Percentiles rank a stretch among this genome's conserved stretches.
phyloP scores from a whole-genome alignment of 2,888 invertebrate genomes.

The Drosophila infuscata region DNA sequence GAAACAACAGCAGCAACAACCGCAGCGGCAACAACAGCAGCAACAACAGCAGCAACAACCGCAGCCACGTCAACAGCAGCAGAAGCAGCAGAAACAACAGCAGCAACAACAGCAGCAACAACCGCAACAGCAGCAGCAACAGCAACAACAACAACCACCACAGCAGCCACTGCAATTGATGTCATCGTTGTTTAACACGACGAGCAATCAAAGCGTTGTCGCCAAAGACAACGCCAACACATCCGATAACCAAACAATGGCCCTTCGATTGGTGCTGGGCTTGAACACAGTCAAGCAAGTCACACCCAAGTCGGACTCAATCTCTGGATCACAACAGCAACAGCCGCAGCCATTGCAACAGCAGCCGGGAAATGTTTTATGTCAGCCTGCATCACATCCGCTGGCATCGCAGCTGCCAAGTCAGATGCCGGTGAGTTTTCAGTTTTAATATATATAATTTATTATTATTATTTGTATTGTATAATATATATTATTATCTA shows the following conservation, averaged over 20 bases:
- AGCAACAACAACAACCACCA: too few species aligned
- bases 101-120: too few species aligned
- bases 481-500: neutral
- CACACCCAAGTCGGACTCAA: neutral
- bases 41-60: too few species aligned
- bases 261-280: constrained; percentile 66
- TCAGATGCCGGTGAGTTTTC: constrained; percentile 51
- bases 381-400: neutral
- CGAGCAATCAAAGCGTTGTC: neutral
- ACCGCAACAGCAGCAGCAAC: too few species aligned
- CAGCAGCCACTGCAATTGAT: neutral
- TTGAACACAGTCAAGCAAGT: constrained; percentile 18
- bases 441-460: too few species aligned
- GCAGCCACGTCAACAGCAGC: too few species aligned
- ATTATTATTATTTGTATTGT: too few species aligned
- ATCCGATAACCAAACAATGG: constrained; percentile 57
- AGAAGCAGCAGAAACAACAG: too few species aligned
- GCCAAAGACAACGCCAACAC: constrained; percentile 16
- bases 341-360: neutral
- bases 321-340: neutral
- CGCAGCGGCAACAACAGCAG: too few species aligned
- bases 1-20: too few species aligned
- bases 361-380: neutral
- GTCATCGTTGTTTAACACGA: neutral
- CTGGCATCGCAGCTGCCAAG: constrained; percentile 4